Percentiles rank a stretch among this genome's conserved stretches.
Conservation (phyloP, 2,113 vertebrate species). For the Atherinomorus stipes region DNA sequence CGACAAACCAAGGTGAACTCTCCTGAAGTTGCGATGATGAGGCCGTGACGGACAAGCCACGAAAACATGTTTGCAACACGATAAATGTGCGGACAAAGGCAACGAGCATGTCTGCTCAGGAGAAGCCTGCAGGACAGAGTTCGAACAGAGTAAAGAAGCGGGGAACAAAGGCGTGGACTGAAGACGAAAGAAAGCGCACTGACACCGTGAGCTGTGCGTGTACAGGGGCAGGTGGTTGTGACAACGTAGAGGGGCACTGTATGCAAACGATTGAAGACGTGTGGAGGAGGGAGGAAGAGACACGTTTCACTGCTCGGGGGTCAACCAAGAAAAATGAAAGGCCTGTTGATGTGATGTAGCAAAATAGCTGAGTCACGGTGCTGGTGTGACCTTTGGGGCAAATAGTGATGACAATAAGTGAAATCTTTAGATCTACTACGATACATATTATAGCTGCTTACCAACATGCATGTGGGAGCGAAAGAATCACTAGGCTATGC, state of each 20-base stretch:
- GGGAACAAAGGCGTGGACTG: too few relatives aligned
- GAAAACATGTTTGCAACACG: slow-evolving; percentile 1
- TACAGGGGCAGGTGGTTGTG: slow-evolving; percentile 3
- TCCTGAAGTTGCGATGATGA: not conserved
- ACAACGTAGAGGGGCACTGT: slow-evolving; percentile 40
- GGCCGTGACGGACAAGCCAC: not conserved
- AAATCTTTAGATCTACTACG: too few relatives aligned
- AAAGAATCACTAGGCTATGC: too few relatives aligned
- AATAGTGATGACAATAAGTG: too few relatives aligned
- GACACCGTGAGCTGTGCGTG: not conserved
- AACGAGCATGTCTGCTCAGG: slow-evolving; percentile 5
- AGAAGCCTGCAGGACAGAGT: slow-evolving; percentile 1
- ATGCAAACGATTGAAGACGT: slow-evolving; percentile 50
- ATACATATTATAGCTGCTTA: too few relatives aligned
- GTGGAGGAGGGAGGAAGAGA: not conserved
- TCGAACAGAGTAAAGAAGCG: slow-evolving; percentile 7
- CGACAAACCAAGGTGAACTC: slow-evolving; percentile 41
- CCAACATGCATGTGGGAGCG: too few relatives aligned
- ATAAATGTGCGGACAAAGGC: not conserved
- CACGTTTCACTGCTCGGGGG: slow-evolving; percentile 5
- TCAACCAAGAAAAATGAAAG: not conserved
- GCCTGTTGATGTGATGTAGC: not conserved
- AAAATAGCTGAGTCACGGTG: not conserved
- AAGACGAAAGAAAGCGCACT: not conserved
- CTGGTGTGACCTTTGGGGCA: too few relatives aligned